Percentiles rank a stretch among this genome's conserved stretches.
Conservation (phyloP, 2,113 vertebrate genomes). For the Circaetus gallicus region DNA sequence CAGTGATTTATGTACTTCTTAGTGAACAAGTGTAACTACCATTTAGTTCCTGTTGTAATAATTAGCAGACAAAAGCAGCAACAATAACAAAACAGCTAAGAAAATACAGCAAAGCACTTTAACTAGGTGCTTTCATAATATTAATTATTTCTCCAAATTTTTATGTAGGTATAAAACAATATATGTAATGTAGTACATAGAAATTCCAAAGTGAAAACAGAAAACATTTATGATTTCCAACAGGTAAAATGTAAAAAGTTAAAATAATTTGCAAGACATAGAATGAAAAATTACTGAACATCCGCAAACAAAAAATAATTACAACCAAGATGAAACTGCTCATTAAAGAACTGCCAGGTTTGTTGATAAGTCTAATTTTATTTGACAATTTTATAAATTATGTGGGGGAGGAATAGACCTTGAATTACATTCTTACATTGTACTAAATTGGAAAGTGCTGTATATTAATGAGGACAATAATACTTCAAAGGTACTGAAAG, state of each 20-base stretch:
- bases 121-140: background rate
- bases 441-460: slow-evolving; percentile 21
- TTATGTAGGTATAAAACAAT: background rate
- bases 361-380: slow-evolving; percentile 56
- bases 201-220: background rate
- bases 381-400: slow-evolving; percentile 55
- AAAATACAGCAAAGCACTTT: background rate
- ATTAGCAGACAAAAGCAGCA: background rate
- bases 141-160: background rate
- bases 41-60: background rate
- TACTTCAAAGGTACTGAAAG: slow-evolving; percentile 28
- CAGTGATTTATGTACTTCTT: background rate
- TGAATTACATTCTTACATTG: slow-evolving; percentile 26
- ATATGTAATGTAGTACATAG: background rate
- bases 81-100: background rate
- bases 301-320: slow-evolving; percentile 45
- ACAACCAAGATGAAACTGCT: slow-evolving; percentile 37
- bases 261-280: background rate
- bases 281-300: slow-evolving; percentile 6
- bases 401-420: slow-evolving; percentile 2
- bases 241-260: background rate
- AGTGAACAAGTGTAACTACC: background rate
- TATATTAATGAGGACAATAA: slow-evolving; percentile 52
- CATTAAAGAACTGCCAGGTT: slow-evolving; percentile 44
- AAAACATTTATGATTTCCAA: background rate